A percentile compares a stretch with the other conserved stretches of the same genome.
Evolutionary conservation across 2,888 invertebrate species (phyloP).

Genomic region (Trisateles emortualis): DNA sequence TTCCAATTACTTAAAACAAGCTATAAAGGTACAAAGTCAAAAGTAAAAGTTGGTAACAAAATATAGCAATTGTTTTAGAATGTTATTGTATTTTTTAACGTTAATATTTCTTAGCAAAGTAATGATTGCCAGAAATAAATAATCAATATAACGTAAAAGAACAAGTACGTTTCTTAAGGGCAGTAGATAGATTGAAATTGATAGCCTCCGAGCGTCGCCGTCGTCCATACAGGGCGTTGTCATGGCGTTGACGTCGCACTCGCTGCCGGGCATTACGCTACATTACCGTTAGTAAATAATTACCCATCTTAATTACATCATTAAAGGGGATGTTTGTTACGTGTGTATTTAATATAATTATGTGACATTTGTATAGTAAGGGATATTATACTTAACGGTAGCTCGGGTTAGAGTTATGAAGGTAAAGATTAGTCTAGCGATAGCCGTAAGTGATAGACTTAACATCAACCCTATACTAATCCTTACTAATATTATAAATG

Average conservation of each 20-base stretch:
- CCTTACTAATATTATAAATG: too few relatives aligned
- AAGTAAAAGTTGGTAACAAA: too few relatives aligned
- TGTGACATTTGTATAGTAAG: background rate
- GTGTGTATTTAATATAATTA: background rate
- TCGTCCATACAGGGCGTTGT: background rate
- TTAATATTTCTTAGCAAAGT: too few relatives aligned
- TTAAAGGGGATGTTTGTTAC: constrained; percentile 1
- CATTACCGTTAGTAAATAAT: constrained; percentile 23
- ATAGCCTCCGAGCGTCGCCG: background rate
- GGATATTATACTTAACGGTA: background rate
- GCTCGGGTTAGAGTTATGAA: background rate
- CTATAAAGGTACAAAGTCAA: too few relatives aligned
- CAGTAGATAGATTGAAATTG: background rate
- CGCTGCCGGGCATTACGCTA: background rate
- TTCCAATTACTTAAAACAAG: too few relatives aligned
- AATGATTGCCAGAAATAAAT: too few relatives aligned
- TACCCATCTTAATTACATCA: constrained; percentile 16
- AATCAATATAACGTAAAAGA: background rate
- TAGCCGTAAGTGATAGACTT: background rate
- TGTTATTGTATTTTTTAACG: too few relatives aligned
- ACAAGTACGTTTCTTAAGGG: background rate
- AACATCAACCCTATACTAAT: too few relatives aligned
- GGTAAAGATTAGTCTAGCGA: background rate
- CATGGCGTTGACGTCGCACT: background rate
- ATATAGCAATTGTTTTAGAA: too few relatives aligned